These are phyloP conservation scores for Catocala nupta DNA, from an alignment of 2,888 invertebrate species.

Conservation along the genomic window DNA sequence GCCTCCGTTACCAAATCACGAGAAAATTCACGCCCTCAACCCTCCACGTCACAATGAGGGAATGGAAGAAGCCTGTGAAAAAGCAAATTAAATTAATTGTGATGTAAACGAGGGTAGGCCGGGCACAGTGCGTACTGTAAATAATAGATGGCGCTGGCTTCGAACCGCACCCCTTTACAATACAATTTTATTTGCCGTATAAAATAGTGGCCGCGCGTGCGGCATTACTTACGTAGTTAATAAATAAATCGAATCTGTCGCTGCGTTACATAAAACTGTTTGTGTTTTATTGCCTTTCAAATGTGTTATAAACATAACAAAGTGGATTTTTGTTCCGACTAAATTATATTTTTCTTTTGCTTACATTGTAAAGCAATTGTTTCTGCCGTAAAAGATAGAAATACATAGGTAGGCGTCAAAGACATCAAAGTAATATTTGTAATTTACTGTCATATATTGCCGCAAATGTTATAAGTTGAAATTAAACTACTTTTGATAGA, in stretches of 20 bases:
- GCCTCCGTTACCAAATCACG: conserved; percentile 83
- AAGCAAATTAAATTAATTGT: conserved; percentile 87
- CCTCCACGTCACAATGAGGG: conserved; percentile 80
- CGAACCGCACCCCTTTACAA: conserved; percentile 72
- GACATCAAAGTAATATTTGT: too few relatives aligned
- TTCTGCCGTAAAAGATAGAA: too few relatives aligned
- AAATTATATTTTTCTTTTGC: conserved; percentile 3
- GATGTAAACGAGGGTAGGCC: conserved; percentile 84
- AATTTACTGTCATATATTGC: too few relatives aligned
- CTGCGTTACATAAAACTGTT: conserved; percentile 52
- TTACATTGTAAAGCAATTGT: too few relatives aligned
- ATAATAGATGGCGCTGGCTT: conserved; percentile 76
- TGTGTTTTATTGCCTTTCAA: conserved; percentile 48
- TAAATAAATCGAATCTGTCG: conserved; percentile 61
- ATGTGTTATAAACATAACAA: conserved; percentile 38
- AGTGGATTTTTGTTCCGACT: conserved; percentile 6
- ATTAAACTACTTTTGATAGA: too few relatives aligned
- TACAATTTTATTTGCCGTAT: conserved; percentile 67
- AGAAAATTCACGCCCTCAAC: conserved; percentile 83
- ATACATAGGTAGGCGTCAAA: too few relatives aligned
- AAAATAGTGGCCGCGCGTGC: conserved; percentile 53
- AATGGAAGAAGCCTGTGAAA: conserved; percentile 85
- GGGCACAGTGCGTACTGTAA: conserved; percentile 73
- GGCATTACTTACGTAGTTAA: conserved; percentile 56
- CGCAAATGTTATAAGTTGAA: too few relatives aligned